Percentiles rank a stretch among this genome's conserved stretches.
Conservation (phyloP, 2,888 invertebrate genomes). For the Synergus laeviventris region DNA sequence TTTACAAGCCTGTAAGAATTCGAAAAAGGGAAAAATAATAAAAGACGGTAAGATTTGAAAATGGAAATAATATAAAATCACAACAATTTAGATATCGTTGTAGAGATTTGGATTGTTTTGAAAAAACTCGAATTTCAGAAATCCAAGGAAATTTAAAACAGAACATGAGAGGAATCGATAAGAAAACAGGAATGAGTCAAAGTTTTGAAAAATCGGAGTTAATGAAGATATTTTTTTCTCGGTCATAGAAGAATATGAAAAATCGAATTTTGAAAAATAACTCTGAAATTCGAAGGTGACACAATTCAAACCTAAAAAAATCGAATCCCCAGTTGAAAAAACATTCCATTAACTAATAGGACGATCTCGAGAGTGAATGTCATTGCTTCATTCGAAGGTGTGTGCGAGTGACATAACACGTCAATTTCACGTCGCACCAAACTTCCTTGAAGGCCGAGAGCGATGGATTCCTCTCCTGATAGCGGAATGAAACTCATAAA, state of each 20-base stretch:
- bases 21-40: background rate
- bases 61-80: background rate
- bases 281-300: background rate
- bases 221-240: too few relatives aligned
- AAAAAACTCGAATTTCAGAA: background rate
- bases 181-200: too few relatives aligned
- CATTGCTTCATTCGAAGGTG: slow-evolving; percentile 38
- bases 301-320: background rate
- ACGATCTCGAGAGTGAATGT: slow-evolving; percentile 37
- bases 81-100: background rate
- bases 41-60: too few relatives aligned
- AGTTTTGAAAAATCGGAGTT: too few relatives aligned
- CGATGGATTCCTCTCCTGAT: background rate
- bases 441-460: slow-evolving; percentile 37
- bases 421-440: slow-evolving; percentile 39
- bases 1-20: background rate
- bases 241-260: background rate
- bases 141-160: background rate
- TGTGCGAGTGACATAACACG: slow-evolving; percentile 40
- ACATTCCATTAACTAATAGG: slow-evolving; percentile 25
- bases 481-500: background rate
- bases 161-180: background rate
- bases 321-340: background rate
- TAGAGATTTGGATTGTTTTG: background rate
- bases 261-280: background rate